Evolutionary conservation across 2,888 invertebrate genomes (phyloP).

Genomic region (Seira musarum): DNA sequence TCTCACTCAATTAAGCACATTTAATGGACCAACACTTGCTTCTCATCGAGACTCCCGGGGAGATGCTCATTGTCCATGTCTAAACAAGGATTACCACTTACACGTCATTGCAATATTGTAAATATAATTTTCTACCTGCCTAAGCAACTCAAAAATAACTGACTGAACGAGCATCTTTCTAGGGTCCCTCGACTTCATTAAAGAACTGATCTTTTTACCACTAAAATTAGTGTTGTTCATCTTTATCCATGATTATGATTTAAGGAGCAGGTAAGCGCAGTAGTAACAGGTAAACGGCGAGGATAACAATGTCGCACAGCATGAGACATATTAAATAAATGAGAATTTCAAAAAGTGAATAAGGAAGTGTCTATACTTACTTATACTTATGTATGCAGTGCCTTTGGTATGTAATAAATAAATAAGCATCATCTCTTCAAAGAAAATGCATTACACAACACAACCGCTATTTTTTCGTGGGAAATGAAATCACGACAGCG

Average conservation of each 20-base stretch:
- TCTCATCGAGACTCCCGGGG: constrained; percentile 29
- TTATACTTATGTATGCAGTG: no score
- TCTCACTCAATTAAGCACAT: constrained; percentile 48
- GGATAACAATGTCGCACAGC: constrained; percentile 31
- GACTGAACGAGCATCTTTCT: neutral
- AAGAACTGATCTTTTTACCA: constrained; percentile 14
- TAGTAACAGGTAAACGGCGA: neutral
- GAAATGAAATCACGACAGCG: neutral
- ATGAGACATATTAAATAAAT: constrained; percentile 47
- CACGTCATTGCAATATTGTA: constrained; percentile 29
- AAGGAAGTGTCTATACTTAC: no score
- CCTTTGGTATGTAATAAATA: no score
- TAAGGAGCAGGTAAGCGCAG: constrained; percentile 18
- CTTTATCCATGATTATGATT: neutral
- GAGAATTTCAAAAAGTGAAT: constrained; percentile 27
- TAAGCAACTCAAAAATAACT: neutral
- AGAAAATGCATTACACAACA: no score
- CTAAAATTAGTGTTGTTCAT: neutral
- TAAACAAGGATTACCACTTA: constrained; percentile 43
- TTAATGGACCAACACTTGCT: constrained; percentile 49
- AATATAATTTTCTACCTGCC: neutral
- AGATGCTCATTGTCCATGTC: constrained; percentile 52
- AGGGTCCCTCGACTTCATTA: neutral
- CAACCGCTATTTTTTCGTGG: neutral
- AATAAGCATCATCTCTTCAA: no score